Percentiles rank a stretch among this genome's conserved stretches.
phyloP scores from a whole-genome alignment of 2,888 invertebrate genomes.

The Ornithoptera priamus region DNA sequence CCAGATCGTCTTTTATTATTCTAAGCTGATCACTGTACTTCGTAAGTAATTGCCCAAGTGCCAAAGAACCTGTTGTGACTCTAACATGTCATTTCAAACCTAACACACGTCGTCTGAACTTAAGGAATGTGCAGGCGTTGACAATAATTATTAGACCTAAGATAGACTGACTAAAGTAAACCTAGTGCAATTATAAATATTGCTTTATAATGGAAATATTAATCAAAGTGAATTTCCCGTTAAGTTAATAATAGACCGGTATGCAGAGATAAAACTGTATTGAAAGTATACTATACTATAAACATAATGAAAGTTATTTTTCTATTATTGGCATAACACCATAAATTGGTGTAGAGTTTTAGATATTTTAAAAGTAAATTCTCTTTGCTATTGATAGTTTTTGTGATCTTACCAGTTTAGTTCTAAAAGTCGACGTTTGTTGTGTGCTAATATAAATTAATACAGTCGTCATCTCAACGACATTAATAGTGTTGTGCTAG shows the following conservation, averaged over 20 bases:
- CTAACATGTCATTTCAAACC: no score
- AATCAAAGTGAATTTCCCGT: not conserved
- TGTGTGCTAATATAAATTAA: not conserved
- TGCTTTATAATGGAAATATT: no score
- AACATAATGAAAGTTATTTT: not conserved
- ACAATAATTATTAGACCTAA: no score
- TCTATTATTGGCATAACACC: not conserved
- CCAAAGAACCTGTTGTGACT: no score
- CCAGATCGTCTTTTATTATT: no score
- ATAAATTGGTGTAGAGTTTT: not conserved
- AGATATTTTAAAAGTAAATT: not conserved
- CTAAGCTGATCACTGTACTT: no score
- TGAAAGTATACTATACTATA: not conserved
- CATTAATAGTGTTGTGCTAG: not conserved
- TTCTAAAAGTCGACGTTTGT: not conserved
- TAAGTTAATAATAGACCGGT: not conserved
- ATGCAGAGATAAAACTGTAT: not conserved
- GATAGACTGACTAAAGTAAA: no score
- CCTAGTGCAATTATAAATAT: no score
- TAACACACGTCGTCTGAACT: no score
- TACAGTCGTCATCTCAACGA: not conserved
- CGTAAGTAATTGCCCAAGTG: no score
- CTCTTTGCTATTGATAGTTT: not conserved
- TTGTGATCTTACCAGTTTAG: not conserved
- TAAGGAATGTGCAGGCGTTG: no score